Evolutionary conservation across 1,140 invertebrate species (phyloP).

Genomic region (Hormaphis cornu): DNA sequence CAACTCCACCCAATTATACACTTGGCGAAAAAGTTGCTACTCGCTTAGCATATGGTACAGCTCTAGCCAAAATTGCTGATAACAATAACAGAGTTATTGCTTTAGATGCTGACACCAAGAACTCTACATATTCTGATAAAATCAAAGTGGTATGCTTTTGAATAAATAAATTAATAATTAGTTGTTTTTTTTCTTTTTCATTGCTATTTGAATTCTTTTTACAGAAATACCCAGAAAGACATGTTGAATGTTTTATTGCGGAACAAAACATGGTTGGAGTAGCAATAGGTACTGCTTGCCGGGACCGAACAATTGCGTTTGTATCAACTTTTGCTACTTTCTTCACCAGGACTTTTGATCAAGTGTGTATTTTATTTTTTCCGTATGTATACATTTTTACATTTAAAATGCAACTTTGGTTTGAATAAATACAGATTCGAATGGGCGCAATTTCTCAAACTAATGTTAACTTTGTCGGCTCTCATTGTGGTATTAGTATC

Average conservation of each 20-base stretch:
- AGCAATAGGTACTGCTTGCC: slow-evolving; percentile 82
- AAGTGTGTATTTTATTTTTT: slow-evolving; percentile 46
- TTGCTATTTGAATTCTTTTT: slow-evolving; percentile 10
- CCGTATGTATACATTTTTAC: neutral
- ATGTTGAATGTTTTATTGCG: slow-evolving; percentile 97
- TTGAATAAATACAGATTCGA: slow-evolving; percentile 58
- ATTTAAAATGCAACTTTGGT: neutral
- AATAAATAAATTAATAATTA: neutral
- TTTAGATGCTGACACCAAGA: slow-evolving; percentile 94
- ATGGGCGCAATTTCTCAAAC: slow-evolving; percentile 99
- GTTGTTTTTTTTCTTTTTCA: neutral
- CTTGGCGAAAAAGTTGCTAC: slow-evolving; percentile 76
- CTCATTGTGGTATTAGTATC: slow-evolving; percentile 91
- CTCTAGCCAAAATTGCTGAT: slow-evolving; percentile 78
- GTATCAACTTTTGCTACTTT: slow-evolving; percentile 96
- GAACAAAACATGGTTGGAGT: slow-evolving; percentile 97
- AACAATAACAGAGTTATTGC: slow-evolving; percentile 78
- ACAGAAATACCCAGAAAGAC: slow-evolving; percentile 55
- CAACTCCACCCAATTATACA: slow-evolving; percentile 78
- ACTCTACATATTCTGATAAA: slow-evolving; percentile 94
- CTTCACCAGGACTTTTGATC: slow-evolving; percentile 92
- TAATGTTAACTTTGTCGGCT: slow-evolving; percentile 91
- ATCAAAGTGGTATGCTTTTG: slow-evolving; percentile 57
- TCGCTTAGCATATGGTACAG: slow-evolving; percentile 86
- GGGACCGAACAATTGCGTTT: slow-evolving; percentile 82